Percentiles rank a stretch among this genome's conserved stretches.
Evolutionary conservation across 2,113 vertebrate species (phyloP).

Genomic region (Notothenia rossii): DNA sequence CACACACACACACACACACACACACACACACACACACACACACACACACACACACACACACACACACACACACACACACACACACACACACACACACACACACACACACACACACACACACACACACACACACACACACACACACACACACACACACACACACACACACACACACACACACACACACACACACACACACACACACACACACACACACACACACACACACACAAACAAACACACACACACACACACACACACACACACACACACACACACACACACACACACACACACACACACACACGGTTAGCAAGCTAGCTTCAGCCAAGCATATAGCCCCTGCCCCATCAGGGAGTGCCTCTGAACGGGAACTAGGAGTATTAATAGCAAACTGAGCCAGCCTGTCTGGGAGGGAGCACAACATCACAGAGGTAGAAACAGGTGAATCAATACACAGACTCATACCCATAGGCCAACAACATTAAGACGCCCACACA

Average conservation of each 20-base stretch:
- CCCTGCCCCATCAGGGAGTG: conserved; percentile 74
- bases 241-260: conserved; percentile 38
- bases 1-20: conserved; percentile 22
- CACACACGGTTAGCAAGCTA: conserved; percentile 61
- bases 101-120: conserved; percentile 19
- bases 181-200: conserved; percentile 17
- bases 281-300: conserved; percentile 39
- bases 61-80: conserved; percentile 7
- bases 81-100: conserved; percentile 23
- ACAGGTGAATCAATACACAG: conserved; percentile 79
- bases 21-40: conserved; percentile 20
- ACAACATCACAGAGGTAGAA: conserved; percentile 71
- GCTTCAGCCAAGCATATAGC: conserved; percentile 70
- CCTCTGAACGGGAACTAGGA: conserved; percentile 66
- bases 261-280: conserved; percentile 1
- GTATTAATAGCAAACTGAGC: conserved; percentile 80
- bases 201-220: conserved; percentile 13
- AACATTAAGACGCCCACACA: conserved; percentile 13
- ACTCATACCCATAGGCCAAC: conserved; percentile 50
- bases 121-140: conserved; percentile 16
- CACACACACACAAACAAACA: conserved; percentile 43
- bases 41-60: conserved; percentile 15
- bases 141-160: conserved; percentile 8
- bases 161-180: conserved; percentile 24
- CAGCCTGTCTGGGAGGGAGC: conserved; percentile 63